phyloP scores from a whole-genome alignment of 2,113 vertebrate species.

The Proteles cristata region DNA sequence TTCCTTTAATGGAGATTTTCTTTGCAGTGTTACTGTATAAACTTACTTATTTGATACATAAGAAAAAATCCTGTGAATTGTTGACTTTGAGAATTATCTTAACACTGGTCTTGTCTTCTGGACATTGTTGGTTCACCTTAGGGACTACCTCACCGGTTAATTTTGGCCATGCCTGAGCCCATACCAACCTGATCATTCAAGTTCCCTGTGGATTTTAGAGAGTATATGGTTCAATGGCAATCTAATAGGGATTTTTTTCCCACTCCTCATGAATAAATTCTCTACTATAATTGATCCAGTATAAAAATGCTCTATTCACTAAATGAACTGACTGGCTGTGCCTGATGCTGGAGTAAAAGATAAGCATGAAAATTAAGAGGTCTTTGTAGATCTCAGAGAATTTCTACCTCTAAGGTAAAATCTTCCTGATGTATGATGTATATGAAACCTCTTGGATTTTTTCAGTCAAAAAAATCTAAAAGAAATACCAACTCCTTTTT shows the following conservation, averaged over 20 bases:
- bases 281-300: background rate
- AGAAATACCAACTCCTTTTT: background rate
- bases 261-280: background rate
- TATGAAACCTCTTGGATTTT: background rate
- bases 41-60: background rate
- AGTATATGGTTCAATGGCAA: background rate
- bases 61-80: background rate
- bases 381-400: background rate
- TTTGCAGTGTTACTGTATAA: background rate
- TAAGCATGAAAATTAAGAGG: background rate
- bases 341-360: background rate
- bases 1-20: background rate
- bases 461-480: background rate
- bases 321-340: background rate
- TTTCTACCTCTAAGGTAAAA: background rate
- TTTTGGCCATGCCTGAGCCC: background rate
- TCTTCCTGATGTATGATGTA: background rate
- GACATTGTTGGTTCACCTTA: background rate
- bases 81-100: background rate
- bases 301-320: background rate
- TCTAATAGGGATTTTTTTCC: background rate
- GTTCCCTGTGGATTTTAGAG: background rate
- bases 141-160: fast-evolving
- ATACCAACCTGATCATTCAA: background rate
- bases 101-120: background rate